Percentiles rank a stretch among this genome's conserved stretches.
These are phyloP conservation scores for Casuarius casuarius DNA, from an alignment of 2,113 vertebrate species.

Conservation along the genomic window DNA sequence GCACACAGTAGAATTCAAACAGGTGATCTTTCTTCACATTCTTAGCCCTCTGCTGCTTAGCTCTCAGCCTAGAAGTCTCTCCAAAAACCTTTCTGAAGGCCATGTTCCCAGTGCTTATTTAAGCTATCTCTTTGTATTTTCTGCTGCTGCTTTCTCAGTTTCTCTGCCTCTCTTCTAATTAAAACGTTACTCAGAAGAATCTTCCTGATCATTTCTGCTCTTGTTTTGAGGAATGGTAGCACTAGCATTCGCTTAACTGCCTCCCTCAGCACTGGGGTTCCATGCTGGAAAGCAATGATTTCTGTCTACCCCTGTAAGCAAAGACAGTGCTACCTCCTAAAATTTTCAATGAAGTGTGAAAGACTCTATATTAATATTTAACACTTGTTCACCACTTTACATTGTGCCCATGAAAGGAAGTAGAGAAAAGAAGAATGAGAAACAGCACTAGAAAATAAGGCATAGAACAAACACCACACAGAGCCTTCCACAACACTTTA, in stretches of 20 bases:
- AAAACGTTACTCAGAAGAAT: background rate
- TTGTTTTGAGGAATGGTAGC: background rate
- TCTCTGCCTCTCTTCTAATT: background rate
- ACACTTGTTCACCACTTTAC: conserved; percentile 2
- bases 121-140: background rate
- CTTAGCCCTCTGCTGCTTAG: background rate
- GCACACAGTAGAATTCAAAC: background rate
- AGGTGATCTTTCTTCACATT: background rate
- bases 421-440: background rate
- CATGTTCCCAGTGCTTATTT: background rate
- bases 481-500: background rate
- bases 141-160: background rate
- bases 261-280: background rate
- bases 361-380: conserved; percentile 11
- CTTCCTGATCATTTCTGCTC: background rate
- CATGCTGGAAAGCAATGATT: background rate
- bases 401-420: background rate
- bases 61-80: background rate
- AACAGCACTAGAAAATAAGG: background rate
- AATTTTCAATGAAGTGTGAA: background rate
- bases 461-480: background rate
- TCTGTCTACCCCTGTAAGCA: background rate
- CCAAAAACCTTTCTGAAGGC: background rate
- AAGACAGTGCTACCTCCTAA: background rate
- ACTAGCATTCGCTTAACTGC: background rate